A percentile compares a stretch with the other conserved stretches of the same genome.
These are phyloP conservation scores for Cheilosia scutellata DNA, from an alignment of 2,888 invertebrate species.

Conservation along the genomic window DNA sequence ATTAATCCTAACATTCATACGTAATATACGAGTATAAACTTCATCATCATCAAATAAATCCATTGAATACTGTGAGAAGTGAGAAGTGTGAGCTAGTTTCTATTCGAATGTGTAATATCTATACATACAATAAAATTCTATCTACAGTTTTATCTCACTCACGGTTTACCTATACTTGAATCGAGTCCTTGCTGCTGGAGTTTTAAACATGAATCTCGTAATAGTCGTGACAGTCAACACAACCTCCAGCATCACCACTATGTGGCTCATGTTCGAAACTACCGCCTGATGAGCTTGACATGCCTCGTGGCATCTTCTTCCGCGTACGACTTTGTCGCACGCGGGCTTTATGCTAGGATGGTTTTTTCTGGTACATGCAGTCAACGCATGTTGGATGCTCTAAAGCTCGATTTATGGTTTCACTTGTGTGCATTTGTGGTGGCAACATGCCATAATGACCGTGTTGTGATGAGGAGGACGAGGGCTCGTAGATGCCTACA, in stretches of 20 bases:
- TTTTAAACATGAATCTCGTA: slow-evolving; percentile 87
- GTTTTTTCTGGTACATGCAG: slow-evolving; percentile 88
- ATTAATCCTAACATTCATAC: slow-evolving; percentile 45
- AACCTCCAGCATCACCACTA: slow-evolving; percentile 79
- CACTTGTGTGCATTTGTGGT: slow-evolving; percentile 84
- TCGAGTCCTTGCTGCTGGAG: slow-evolving; percentile 41
- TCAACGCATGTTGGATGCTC: slow-evolving; percentile 90
- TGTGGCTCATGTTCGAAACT: slow-evolving; percentile 76
- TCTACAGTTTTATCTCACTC: slow-evolving; percentile 75
- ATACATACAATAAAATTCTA: slow-evolving; percentile 53
- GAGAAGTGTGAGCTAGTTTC: slow-evolving; percentile 11
- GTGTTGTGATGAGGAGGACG: slow-evolving; percentile 84
- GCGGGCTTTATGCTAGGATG: slow-evolving; percentile 88
- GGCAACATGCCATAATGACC: slow-evolving; percentile 65
- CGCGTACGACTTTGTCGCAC: slow-evolving; percentile 87
- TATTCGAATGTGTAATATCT: slow-evolving; percentile 34
- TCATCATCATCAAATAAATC: slow-evolving; percentile 17
- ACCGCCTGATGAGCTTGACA: slow-evolving; percentile 77
- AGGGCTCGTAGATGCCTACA: slow-evolving; percentile 85
- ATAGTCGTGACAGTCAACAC: slow-evolving; percentile 84
- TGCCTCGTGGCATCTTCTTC: slow-evolving; percentile 84
- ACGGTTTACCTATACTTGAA: slow-evolving; percentile 48
- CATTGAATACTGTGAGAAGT: slow-evolving; percentile 31
- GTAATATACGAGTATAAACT: slow-evolving; percentile 25
- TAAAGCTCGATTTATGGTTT: slow-evolving; percentile 85